These are phyloP conservation scores for Lepidocyrtinus sp. DNA, from an alignment of 2,888 invertebrate genomes.

Conservation along the genomic window DNA sequence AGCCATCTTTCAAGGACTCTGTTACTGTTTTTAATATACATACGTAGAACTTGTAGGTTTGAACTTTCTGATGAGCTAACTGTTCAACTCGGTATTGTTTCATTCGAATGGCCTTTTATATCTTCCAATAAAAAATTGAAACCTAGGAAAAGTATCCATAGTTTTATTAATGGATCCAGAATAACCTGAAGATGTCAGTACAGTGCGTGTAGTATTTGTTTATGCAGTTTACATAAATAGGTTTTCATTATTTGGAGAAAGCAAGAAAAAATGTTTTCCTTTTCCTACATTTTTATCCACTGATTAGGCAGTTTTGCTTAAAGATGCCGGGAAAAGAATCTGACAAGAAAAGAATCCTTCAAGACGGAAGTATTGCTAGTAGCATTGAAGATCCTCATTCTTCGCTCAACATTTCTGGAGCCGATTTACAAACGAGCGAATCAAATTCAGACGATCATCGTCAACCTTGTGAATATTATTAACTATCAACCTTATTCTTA, in stretches of 20 bases:
- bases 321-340: no score
- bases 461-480: background rate
- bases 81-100: no score
- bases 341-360: no score
- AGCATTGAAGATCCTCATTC: background rate
- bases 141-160: background rate
- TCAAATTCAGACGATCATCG: background rate
- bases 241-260: no score
- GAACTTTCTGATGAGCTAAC: background rate
- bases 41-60: background rate
- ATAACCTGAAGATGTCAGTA: no score
- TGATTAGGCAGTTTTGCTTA: no score
- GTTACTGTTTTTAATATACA: background rate
- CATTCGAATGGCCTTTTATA: background rate
- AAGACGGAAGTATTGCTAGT: no score
- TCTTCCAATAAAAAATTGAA: background rate
- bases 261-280: no score
- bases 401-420: background rate
- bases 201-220: no score
- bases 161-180: no score
- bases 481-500: background rate
- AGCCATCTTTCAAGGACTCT: conserved; percentile 52
- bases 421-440: background rate
- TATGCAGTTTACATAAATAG: no score
- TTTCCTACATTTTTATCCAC: no score